Evolutionary conservation across 1,140 invertebrate species (phyloP).

Genomic region (Panonychus citri): DNA sequence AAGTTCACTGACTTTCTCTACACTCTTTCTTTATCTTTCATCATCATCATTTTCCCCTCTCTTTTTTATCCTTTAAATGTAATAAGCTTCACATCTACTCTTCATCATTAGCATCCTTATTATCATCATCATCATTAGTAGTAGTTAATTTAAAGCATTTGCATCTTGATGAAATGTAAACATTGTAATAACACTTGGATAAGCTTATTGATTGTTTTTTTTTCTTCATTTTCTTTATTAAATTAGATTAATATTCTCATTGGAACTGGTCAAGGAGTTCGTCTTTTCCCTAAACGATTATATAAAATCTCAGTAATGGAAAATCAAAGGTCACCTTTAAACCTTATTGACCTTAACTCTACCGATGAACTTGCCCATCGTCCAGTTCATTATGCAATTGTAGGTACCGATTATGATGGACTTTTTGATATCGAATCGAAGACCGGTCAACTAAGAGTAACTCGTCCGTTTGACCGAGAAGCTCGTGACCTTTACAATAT

Average conservation of each 20-base stretch:
- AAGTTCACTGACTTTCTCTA: too few species aligned
- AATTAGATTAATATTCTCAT: conserved; percentile 18
- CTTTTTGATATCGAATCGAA: conserved; percentile 18
- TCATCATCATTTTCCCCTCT: too few species aligned
- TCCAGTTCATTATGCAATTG: conserved; percentile 17
- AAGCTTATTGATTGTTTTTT: not conserved
- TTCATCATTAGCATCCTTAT: too few species aligned
- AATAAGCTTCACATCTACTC: too few species aligned
- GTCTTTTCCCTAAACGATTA: conserved; percentile 17
- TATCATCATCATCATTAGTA: too few species aligned
- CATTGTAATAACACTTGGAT: too few species aligned
- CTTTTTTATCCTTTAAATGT: too few species aligned
- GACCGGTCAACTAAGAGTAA: conserved; percentile 16
- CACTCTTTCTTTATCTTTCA: too few species aligned
- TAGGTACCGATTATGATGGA: conserved; percentile 17
- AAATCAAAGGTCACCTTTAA: conserved; percentile 16
- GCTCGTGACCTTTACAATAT: conserved; percentile 16
- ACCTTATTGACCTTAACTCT: conserved; percentile 19
- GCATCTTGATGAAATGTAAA: too few species aligned
- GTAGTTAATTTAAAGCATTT: too few species aligned
- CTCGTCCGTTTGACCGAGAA: conserved; percentile 18
- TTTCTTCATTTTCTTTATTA: not conserved
- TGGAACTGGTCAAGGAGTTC: conserved; percentile 19
- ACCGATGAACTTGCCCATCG: conserved; percentile 18
- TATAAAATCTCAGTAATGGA: conserved; percentile 18